These are phyloP conservation scores for Paraplagusia blochii DNA, from an alignment of 2,113 vertebrate genomes.

Conservation along the genomic window DNA sequence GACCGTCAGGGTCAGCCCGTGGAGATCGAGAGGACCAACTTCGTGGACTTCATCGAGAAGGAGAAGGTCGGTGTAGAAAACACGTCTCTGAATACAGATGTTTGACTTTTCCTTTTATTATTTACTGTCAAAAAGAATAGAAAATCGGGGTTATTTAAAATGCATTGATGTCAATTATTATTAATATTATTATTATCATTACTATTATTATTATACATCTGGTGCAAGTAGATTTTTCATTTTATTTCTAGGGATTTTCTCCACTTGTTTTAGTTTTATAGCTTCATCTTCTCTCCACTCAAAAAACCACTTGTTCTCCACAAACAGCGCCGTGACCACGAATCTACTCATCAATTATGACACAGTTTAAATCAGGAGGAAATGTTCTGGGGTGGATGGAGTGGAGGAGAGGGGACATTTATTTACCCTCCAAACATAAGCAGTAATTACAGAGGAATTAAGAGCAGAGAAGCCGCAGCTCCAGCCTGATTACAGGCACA, in stretches of 20 bases:
- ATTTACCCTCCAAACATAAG: slow-evolving; percentile 45
- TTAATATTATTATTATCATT: slow-evolving; percentile 8
- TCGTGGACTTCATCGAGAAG: slow-evolving; percentile 97
- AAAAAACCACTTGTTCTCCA: slow-evolving; percentile 37
- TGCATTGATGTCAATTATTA: neutral
- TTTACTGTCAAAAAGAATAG: slow-evolving; percentile 16
- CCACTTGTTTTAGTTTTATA: neutral
- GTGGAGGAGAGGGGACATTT: slow-evolving; percentile 28
- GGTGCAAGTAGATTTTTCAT: slow-evolving; percentile 5
- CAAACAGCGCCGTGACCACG: slow-evolving; percentile 26
- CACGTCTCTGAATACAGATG: neutral
- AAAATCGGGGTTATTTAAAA: neutral
- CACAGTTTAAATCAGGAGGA: slow-evolving; percentile 34
- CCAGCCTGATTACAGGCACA: slow-evolving; percentile 24
- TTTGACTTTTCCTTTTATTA: neutral
- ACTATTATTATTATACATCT: neutral
- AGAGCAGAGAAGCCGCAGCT: slow-evolving; percentile 42
- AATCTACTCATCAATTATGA: slow-evolving; percentile 45
- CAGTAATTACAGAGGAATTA: slow-evolving; percentile 55
- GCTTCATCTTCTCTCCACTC: slow-evolving; percentile 10
- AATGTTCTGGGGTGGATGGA: slow-evolving; percentile 2
- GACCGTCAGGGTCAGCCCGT: slow-evolving; percentile 98
- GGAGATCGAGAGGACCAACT: slow-evolving; percentile 96
- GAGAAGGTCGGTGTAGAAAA: slow-evolving; percentile 84
- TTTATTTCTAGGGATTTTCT: neutral